A percentile compares a stretch with the other conserved stretches of the same genome.
Conservation (phyloP, 30 jellyfish, hydroid and myxozoan genomes). For the Chironex yamaguchii region DNA sequence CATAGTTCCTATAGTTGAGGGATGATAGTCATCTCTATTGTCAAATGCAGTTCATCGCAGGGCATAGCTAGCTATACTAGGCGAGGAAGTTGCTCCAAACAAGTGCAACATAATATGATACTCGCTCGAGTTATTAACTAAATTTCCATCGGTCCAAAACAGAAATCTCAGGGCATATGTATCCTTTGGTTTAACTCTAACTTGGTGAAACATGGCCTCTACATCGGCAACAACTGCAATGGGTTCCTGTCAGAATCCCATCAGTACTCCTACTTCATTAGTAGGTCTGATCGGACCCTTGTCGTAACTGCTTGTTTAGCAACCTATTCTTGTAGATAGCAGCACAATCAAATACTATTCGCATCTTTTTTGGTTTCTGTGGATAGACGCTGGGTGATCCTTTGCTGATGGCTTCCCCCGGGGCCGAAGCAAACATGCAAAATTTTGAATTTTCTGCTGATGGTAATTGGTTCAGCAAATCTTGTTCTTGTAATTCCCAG, state of each 20-base stretch:
- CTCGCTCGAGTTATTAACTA: conserved; percentile 35
- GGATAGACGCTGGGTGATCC: no score
- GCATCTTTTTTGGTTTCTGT: conserved; percentile 58
- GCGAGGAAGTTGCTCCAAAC: conserved; percentile 77
- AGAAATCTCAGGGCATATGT: conserved; percentile 55
- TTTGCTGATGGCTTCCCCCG: no score
- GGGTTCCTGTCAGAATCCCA: conserved; percentile 76
- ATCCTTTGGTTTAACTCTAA: conserved; percentile 34
- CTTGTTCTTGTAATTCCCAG: no score
- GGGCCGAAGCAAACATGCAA: no score
- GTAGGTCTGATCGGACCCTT: conserved; percentile 80
- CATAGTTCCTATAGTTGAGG: conserved; percentile 23
- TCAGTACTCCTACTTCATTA: conserved; percentile 32
- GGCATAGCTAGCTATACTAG: conserved; percentile 73
- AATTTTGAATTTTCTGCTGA: no score
- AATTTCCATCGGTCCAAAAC: conserved; percentile 74
- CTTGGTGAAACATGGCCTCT: conserved; percentile 82
- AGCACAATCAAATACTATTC: conserved; percentile 81
- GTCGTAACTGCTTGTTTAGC: conserved; percentile 55
- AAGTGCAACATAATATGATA: conserved; percentile 63
- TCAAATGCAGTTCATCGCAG: conserved; percentile 62
- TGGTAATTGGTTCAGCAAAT: no score
- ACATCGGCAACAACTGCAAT: conserved; percentile 71
- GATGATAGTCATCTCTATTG: no score
- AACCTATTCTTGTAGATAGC: conserved; percentile 65